These are phyloP conservation scores for Atrichornis clamosus DNA, from an alignment of 2,113 vertebrate genomes.

Conservation along the genomic window DNA sequence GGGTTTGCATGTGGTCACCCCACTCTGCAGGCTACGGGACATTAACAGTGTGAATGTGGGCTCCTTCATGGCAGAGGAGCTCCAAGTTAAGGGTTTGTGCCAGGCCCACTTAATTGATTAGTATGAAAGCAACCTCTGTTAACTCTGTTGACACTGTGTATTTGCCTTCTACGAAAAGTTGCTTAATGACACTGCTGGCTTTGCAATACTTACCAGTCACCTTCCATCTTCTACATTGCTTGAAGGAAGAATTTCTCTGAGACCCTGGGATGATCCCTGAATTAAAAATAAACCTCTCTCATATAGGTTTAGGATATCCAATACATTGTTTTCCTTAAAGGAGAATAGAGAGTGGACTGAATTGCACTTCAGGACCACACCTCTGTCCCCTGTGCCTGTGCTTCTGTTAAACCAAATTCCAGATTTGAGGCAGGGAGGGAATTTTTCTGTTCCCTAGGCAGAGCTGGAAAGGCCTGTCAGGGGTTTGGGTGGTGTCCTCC, in stretches of 20 bases:
- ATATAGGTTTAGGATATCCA: background rate
- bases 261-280: background rate
- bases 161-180: background rate
- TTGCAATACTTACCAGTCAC: background rate
- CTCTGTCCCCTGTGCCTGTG: background rate
- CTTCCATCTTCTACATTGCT: background rate
- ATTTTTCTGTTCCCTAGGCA: background rate
- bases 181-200: background rate
- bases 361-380: rapidly evolving
- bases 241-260: background rate
- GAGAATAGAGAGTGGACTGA: background rate
- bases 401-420: rapidly evolving
- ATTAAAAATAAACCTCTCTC: background rate
- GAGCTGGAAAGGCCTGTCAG: background rate
- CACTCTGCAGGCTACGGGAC: background rate
- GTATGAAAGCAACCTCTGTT: background rate
- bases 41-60: background rate
- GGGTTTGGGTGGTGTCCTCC: background rate
- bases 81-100: background rate
- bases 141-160: background rate
- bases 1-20: background rate
- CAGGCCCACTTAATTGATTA: background rate
- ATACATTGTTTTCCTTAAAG: background rate
- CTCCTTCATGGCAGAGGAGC: background rate
- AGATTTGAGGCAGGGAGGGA: background rate